phyloP scores from a whole-genome alignment of 2,888 invertebrate genomes.

The Epicampocera succincta region DNA sequence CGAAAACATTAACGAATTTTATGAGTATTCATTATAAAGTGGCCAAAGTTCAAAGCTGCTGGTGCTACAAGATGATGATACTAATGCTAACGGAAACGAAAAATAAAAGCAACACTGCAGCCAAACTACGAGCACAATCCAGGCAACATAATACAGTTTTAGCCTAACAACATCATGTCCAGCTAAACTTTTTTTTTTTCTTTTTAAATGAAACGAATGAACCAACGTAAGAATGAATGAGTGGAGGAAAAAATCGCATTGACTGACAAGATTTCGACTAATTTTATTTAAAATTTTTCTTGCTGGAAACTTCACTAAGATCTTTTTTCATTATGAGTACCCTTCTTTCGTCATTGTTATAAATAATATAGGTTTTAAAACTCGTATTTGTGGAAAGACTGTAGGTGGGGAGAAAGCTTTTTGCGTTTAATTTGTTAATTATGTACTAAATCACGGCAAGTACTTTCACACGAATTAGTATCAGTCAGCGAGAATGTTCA shows the following conservation, averaged over 20 bases:
- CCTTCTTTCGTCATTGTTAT: background rate
- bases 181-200: slow-evolving; percentile 55
- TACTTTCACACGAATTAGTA: too few species aligned
- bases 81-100: slow-evolving; percentile 58
- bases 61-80: slow-evolving; percentile 68
- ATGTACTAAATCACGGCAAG: too few species aligned
- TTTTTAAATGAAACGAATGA: slow-evolving; percentile 54
- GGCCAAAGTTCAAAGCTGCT: slow-evolving; percentile 70
- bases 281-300: slow-evolving; percentile 54
- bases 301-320: background rate
- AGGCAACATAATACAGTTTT: slow-evolving; percentile 43
- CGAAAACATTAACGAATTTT: slow-evolving; percentile 63
- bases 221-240: slow-evolving; percentile 22
- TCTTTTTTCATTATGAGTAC: slow-evolving; percentile 16
- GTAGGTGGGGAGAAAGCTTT: too few species aligned
- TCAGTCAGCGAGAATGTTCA: too few species aligned
- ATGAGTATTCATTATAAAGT: slow-evolving; percentile 67
- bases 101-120: slow-evolving; percentile 47
- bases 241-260: slow-evolving; percentile 37
- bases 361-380: too few species aligned
- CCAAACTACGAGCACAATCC: slow-evolving; percentile 21
- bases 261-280: slow-evolving; percentile 67
- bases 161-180: slow-evolving; percentile 65
- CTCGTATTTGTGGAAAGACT: too few species aligned
- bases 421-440: too few species aligned